Conservation (phyloP, 1,140 invertebrate species). For the Harpegnathos saltator region DNA sequence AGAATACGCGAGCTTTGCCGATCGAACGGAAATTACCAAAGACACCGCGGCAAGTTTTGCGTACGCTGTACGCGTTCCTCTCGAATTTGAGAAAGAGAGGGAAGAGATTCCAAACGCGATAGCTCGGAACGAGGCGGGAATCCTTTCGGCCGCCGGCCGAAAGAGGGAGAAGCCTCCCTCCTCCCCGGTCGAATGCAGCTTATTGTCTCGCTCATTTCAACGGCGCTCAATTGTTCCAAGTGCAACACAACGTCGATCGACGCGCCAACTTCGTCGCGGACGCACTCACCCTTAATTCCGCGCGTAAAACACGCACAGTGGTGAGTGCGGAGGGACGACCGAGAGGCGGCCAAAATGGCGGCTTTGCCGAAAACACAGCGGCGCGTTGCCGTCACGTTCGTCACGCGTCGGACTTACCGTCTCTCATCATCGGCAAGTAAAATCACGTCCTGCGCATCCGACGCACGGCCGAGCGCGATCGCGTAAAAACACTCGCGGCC, state of each 20-base stretch:
- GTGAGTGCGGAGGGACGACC: too few relatives aligned
- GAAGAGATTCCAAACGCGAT: too few relatives aligned
- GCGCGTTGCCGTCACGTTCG: not conserved
- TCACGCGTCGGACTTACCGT: not conserved
- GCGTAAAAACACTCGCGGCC: conserved; percentile 5
- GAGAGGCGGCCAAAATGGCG: too few relatives aligned
- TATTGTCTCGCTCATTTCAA: not conserved
- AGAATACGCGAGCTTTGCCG: too few relatives aligned
- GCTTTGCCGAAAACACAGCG: not conserved
- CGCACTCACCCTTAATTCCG: not conserved
- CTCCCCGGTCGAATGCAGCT: not conserved
- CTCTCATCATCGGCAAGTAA: conserved; percentile 35
- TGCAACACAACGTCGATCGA: not conserved
- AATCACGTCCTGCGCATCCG: not conserved
- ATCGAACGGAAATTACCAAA: too few relatives aligned
- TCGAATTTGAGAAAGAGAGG: too few relatives aligned
- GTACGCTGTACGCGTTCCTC: too few relatives aligned
- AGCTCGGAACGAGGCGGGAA: not conserved
- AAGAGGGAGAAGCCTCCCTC: not conserved
- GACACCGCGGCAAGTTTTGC: too few relatives aligned
- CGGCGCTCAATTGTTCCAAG: not conserved
- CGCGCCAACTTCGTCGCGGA: not conserved
- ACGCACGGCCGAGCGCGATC: too few relatives aligned
- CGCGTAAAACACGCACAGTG: too few relatives aligned
- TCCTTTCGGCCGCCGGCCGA: not conserved